Percentiles rank a stretch among this genome's conserved stretches.
Conservation (phyloP, 2,797 vertebrate genomes). For the Sus cebifrons region DNA sequence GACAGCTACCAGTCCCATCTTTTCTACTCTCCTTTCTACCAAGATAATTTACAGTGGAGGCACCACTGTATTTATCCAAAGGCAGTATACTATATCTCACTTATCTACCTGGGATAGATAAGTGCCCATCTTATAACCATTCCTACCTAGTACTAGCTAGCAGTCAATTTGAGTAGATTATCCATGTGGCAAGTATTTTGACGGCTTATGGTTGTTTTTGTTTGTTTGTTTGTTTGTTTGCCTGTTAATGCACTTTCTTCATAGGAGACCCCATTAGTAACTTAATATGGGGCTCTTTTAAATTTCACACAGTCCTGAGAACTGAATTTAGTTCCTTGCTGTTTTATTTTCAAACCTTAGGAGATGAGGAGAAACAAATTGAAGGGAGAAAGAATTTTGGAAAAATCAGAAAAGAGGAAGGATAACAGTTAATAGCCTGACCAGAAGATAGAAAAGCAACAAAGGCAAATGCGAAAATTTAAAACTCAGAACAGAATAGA, state of each 20-base stretch:
- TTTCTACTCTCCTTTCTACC: not conserved
- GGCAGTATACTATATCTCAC: not conserved
- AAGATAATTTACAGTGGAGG: not conserved
- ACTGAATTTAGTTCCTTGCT: not conserved
- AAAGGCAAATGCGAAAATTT: constrained; percentile 32
- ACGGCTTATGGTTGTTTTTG: constrained; percentile 20
- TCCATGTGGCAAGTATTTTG: constrained; percentile 27
- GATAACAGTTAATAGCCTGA: not conserved
- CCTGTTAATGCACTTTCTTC: constrained; percentile 50
- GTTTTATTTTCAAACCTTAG: constrained; percentile 19
- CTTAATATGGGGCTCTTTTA: constrained; percentile 20
- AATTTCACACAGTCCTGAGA: not conserved
- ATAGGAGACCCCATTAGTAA: constrained; percentile 19
- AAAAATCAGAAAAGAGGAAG: constrained; percentile 14
- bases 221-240: not conserved
- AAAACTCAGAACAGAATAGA: not conserved
- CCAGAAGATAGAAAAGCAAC: constrained; percentile 12
- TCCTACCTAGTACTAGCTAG: not conserved
- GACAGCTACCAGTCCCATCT: not conserved
- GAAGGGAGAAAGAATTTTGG: constrained; percentile 6
- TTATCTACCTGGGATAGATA: not conserved
- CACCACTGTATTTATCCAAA: not conserved
- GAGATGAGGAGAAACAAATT: constrained; percentile 40
- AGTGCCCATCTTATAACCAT: not conserved
- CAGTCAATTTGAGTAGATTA: constrained; percentile 53